Evolutionary conservation across 2,797 vertebrate species (phyloP), one percentile per base, ranked within the genome.

Genomic region (Hyperoplus lanceolatus): DNA sequence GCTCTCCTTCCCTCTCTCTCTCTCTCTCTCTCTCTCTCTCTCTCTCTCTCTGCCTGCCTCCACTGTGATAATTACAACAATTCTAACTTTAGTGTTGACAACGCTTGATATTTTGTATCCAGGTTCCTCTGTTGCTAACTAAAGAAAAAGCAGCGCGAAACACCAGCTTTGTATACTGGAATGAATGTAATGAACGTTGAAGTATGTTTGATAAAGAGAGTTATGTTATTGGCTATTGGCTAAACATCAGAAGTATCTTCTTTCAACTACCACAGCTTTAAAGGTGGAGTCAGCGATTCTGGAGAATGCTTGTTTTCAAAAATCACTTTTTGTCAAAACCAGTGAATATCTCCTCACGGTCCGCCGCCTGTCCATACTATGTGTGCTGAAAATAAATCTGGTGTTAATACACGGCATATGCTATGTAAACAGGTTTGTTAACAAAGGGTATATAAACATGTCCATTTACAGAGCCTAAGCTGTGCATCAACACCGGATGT

Each of bases 41-140:
- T 51, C 57, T 55, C 46, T 6, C 14, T 67, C 55, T 61, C 57
- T 50, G 36, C 18, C 16, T 70, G 58, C 67, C 62, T 72, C 63
- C 57, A 4, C 79, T 82, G 63, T 80, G 74, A 79, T 83, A 83
- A 87, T 87, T 83, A 79, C 74, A 77, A 39, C 65, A 70, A 75
- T 86, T 81, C 65, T 63, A 87, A 90, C 75, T 90, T 76, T 45
- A 46, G 53, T 14, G 29, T 71, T 58, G 15, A 3, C 58, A 75
- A 66, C 76, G 56, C 75, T 66, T 51, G 69, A 41, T 54, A 64
- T 15, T 60, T 29, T 67, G 54, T 46, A 29, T 74, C 48, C 46
- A 80, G 64, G 66, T 75, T 66, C 38, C 74, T 60, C 55, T 58
- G 74, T 14, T 78, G 39, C 9, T 36, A 14, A n/a, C 59, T 79